Base-by-base conservation (phyloP, 2,888 invertebrate species). In the Sinohyriopsis cumingii region DNA sequence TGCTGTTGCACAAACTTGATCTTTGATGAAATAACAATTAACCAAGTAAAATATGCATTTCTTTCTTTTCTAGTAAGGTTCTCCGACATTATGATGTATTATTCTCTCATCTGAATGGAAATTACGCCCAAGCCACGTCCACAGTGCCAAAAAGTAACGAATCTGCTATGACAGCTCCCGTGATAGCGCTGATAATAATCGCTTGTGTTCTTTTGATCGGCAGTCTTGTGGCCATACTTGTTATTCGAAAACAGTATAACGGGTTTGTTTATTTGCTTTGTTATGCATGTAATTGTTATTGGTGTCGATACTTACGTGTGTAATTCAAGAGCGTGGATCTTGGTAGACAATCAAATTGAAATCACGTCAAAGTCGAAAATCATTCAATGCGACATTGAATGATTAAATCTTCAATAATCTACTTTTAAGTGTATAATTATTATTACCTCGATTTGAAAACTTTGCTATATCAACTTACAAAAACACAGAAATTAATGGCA, bases 131-230 rank as follows among this genome's bases (percentile, higher is more conserved):
- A 5, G 4, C 33, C 33, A 33, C 33, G 33, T 33, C 33, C 33
- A 33, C 33, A 5, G 7, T 3, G 33, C 33, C 33, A 33, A 33
- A 33, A 33, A 33, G 33, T 6, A 33, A 33, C 7, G 53, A 73
- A 0, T 19, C 55, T 3, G 61, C 59, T 28, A 59, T 81, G 15
- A 63, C 71, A 18, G 67, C 75, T 6, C 65, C 78, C 9, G 77
- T 78, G 63, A 82, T 82, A n/a, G 81, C 73, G 1, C 69, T 82
- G 3, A 80, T 82, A 25, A 79, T 67, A 1, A 72, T 82, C 62
- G 76, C 70, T 18, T 75, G 60, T 18, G 74, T 79, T 1, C 72
- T 82, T 59, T 69, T 80, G 3, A 55, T 77, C 19, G 77, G 75
- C 1, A 66, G 71, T 5, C 73, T 74, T 19, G n/a, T 78, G 3